These are phyloP conservation scores for Fulica atra DNA, from an alignment of 2,113 vertebrate species.

Conservation along the genomic window DNA sequence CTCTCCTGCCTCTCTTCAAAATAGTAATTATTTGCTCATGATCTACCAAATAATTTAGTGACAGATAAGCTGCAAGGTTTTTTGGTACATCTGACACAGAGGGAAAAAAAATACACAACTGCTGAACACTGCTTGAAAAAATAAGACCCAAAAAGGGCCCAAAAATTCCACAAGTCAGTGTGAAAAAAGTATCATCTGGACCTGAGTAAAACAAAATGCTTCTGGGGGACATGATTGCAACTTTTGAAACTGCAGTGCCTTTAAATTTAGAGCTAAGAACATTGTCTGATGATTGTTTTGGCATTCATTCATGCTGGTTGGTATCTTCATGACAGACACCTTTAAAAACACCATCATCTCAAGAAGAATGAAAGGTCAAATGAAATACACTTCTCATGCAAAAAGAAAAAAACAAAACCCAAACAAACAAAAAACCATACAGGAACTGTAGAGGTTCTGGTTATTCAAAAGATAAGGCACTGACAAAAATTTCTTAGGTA, in stretches of 20 bases:
- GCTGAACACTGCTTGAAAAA: conserved; percentile 57
- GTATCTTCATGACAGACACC: conserved; percentile 57
- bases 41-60: conserved; percentile 35
- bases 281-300: conserved; percentile 61
- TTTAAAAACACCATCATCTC: conserved; percentile 54
- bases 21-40: conserved; percentile 1
- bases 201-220: conserved; percentile 74
- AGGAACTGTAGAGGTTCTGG: conserved; percentile 80
- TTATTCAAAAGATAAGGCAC: conserved; percentile 86
- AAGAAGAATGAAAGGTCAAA: conserved; percentile 65
- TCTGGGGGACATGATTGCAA: conserved; percentile 55
- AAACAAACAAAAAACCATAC: conserved; percentile 48
- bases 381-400: conserved; percentile 55
- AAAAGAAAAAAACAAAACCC: background rate
- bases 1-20: background rate
- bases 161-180: conserved; percentile 31
- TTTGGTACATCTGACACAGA: conserved; percentile 56
- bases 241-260: conserved; percentile 74
- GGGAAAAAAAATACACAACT: background rate
- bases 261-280: conserved; percentile 64
- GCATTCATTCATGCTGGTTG: conserved; percentile 67
- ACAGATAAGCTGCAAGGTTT: background rate
- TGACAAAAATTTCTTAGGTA: conserved; percentile 87
- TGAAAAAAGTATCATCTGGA: conserved; percentile 56
- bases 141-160: conserved; percentile 6